Conservation (phyloP, 2,797 vertebrate genomes). For the Chaunax sp. region DNA sequence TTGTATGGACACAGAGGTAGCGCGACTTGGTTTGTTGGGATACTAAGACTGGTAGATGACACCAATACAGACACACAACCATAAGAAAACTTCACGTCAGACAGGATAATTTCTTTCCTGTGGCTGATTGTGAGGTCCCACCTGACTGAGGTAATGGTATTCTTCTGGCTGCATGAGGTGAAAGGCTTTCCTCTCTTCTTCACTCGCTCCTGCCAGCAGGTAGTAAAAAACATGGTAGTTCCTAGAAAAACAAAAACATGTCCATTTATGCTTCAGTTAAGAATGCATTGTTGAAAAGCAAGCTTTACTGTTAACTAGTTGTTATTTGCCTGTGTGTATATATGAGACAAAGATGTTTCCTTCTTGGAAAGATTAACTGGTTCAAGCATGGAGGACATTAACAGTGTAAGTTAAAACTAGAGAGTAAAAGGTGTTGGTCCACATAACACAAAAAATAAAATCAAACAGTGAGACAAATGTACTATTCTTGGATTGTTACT, state of each 20-base stretch:
- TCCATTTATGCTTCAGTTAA: not conserved
- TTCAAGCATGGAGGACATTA: not conserved
- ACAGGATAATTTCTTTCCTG: not conserved
- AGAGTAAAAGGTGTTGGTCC: no score
- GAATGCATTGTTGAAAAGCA: not conserved
- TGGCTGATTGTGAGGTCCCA: slow-evolving; percentile 67
- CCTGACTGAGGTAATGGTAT: slow-evolving; percentile 99
- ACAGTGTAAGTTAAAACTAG: no score
- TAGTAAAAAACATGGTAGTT: slow-evolving; percentile 99
- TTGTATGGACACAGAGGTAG: slow-evolving; percentile 35
- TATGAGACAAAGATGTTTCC: not conserved
- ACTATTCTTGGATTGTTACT: no score
- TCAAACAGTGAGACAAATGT: no score
- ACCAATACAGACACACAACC: slow-evolving; percentile 11
- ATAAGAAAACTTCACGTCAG: not conserved
- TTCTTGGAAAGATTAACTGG: not conserved
- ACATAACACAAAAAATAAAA: no score
- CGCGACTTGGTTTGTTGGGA: slow-evolving; percentile 9
- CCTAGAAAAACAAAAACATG: slow-evolving; percentile 72
- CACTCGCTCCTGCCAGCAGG: slow-evolving; percentile 96
- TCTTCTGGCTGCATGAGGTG: slow-evolving; percentile 95
- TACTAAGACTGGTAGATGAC: slow-evolving; percentile 13
- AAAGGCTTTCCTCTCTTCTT: slow-evolving; percentile 93
- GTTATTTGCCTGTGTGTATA: not conserved
- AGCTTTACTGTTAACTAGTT: not conserved